These are phyloP conservation scores for Phoeniculus purpureus DNA, from an alignment of 2,797 vertebrate species.

Conservation along the genomic window DNA sequence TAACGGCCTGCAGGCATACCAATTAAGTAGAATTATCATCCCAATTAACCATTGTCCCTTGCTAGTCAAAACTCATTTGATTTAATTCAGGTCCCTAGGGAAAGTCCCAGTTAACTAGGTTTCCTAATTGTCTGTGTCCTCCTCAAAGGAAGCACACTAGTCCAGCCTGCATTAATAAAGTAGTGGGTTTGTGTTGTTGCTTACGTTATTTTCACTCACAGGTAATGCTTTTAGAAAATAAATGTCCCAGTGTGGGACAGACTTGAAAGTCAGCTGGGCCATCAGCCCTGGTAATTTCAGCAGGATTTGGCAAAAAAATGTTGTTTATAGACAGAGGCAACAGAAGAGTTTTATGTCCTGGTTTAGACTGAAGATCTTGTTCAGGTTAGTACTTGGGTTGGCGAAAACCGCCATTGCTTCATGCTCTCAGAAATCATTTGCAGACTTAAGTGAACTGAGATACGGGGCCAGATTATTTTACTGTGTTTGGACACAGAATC, in stretches of 20 bases:
- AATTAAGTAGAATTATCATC: slow-evolving; percentile 73
- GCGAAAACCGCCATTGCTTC: not conserved
- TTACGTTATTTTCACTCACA: not conserved
- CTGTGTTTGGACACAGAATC: not conserved
- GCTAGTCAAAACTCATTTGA: slow-evolving; percentile 72
- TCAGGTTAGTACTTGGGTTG: not conserved
- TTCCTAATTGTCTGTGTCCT: slow-evolving; percentile 61
- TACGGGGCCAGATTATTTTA: not conserved
- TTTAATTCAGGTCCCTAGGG: slow-evolving; percentile 63
- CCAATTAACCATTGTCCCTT: slow-evolving; percentile 73
- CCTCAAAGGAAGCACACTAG: slow-evolving; percentile 57
- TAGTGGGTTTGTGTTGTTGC: not conserved
- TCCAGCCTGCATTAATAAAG: slow-evolving; percentile 29
- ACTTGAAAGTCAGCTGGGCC: not conserved
- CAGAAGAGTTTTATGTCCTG: not conserved
- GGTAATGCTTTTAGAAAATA: not conserved
- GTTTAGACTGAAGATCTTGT: not conserved
- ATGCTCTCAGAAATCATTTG: not conserved
- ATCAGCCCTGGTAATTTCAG: not conserved
- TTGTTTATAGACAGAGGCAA: not conserved
- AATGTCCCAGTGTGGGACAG: accelerated
- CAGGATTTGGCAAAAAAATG: not conserved
- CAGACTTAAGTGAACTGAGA: accelerated
- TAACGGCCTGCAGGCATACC: slow-evolving; percentile 58
- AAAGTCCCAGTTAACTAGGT: slow-evolving; percentile 66